Base-by-base conservation (phyloP, 2,888 invertebrate species). In the Linyphia triangularis region DNA sequence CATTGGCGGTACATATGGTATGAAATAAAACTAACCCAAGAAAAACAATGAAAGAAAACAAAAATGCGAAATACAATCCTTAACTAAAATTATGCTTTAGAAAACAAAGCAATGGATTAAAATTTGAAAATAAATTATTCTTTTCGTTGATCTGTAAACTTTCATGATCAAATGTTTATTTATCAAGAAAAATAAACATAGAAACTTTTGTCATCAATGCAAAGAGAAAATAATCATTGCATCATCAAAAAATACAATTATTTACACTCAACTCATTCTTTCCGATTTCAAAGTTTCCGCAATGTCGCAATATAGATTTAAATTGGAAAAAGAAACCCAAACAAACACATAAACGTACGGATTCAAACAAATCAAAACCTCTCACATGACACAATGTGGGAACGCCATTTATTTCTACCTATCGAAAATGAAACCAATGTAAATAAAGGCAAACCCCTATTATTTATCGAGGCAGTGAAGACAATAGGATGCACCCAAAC, bases 341-440 rank as follows among this genome's bases (percentile, higher is more conserved):
- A 59, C 0, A 40, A 65, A 65, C 10, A 3, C 24, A 22, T 24
- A 59, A 10, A 69, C 4, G 6, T 7, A 19, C 19, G 28, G n/a
- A 13, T 10, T 26, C 40, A 63, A 77, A 43, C 51, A 79, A 79
- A 79, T 79, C 79, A 67, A 79, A 67, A 28, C 30, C 43, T n/a
- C 24, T n/a, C 24, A 65, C 30, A 43, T 65, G 78, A 78, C 78
- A 28, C 40, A 43, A 26, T 51, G 30, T 19, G 67, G 43, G 51
- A 67, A 67, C 67, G 28, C 26, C 67, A 67, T 79, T 67, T 79
- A 67, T 79, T 79, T 67, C 65, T 79, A 67, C 79, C 51, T 19
- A 26, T 13, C 33, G 37, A 79, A 65, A 79, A 51, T 30, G 61
- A 72, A 82, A 82, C 69, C 61, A 82, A 82, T 82, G 82, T 83